These are phyloP conservation scores for Selene dorsalis DNA, from an alignment of 2,797 vertebrate species.

Conservation along the genomic window DNA sequence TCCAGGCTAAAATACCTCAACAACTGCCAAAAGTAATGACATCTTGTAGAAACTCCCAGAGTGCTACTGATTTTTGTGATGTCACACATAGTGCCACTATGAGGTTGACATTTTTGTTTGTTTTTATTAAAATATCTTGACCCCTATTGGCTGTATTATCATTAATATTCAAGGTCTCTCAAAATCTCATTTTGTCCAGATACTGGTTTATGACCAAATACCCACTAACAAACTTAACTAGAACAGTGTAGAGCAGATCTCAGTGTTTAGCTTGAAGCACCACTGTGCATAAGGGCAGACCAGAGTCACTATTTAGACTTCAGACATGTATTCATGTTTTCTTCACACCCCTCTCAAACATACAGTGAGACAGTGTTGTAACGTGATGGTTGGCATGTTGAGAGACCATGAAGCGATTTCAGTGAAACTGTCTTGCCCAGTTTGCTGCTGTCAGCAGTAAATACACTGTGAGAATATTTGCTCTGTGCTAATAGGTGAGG, in stretches of 20 bases:
- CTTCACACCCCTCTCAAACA: neutral
- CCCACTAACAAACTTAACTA: no score
- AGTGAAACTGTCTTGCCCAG: neutral
- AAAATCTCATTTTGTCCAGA: neutral
- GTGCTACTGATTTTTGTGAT: neutral
- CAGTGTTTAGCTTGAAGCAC: neutral
- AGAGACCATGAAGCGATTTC: conserved; percentile 10
- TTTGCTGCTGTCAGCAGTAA: conserved; percentile 14
- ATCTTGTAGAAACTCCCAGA: neutral
- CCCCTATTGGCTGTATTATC: neutral
- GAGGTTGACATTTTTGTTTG: neutral
- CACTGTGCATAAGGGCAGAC: neutral
- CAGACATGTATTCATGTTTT: neutral
- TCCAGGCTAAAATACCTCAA: neutral
- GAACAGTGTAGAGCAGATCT: neutral
- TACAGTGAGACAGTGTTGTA: neutral
- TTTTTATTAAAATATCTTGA: neutral
- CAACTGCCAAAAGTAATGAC: neutral
- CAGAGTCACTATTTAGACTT: neutral
- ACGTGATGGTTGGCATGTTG: conserved; percentile 3
- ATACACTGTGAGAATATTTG: conserved; percentile 11
- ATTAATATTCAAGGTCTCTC: neutral
- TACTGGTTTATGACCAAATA: neutral
- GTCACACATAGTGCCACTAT: no score
- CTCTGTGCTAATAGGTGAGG: neutral